Evolutionary conservation across 2,113 vertebrate genomes (phyloP), one percentile per base, ranked within the genome.

Genomic region (Heptranchias perlo): DNA sequence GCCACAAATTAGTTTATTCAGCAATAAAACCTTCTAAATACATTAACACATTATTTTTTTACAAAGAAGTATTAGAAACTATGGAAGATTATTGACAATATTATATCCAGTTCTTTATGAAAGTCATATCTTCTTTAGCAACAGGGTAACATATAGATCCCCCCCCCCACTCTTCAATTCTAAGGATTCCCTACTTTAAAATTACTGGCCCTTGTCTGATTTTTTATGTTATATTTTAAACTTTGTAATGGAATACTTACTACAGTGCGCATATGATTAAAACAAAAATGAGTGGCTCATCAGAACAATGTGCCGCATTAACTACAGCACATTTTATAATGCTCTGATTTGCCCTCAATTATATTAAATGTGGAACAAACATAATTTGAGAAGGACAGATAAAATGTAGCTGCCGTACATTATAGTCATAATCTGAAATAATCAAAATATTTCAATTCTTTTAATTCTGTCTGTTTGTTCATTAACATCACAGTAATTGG

Each of bases 401-500:
- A 28, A 91, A 91, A 58, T 64, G 49, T 67, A 28, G n/a, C 39
- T 44, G 16, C 64, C 67, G 62, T 28, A 23, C 8, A 94, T 47
- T 67, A 64, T 28, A 94, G 44, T 65, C 39, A 67, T 44, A 64
- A 67, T 31, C 44, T 13, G 23, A 64, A 67, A 65, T 65, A 67
- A 65, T 94, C 62, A 67, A 94, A 94, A 94, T 44, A 94, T 44
- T 94, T 94, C 21, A 94, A 94, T 94, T 94, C 6, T 67, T 65
- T 94, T 94, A 65, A 94, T 67, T 64, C 21, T 69, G 65, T 69
- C 65, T 69, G 44, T 69, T 67, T 69, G 44, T 69, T 67, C 64
- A 52, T 47, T 73, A 95, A 49, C 62, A 65, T 65, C 92, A 93
- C 54, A 73, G 94, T 69, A 69, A 95, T 95, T 95, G 23, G 10